Conservation (phyloP, 2,113 vertebrate species). For the Poeciliopsis occidentalis region DNA sequence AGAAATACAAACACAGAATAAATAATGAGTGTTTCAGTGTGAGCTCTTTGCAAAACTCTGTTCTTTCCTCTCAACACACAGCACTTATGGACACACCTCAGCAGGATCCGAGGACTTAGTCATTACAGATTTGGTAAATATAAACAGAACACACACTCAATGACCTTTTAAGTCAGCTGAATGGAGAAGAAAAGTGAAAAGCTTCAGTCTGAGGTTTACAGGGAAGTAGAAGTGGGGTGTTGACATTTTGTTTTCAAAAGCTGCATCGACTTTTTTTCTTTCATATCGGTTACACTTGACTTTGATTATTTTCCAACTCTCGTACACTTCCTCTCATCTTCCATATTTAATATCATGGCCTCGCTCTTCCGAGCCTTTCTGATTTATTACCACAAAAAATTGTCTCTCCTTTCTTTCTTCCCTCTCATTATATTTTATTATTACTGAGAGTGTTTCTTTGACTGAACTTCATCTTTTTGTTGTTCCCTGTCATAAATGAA, state of each 20-base stretch:
- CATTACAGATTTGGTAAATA: conserved; percentile 7
- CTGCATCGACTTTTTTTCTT: conserved; percentile 3
- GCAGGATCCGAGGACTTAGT: not conserved
- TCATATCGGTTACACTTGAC: conserved; percentile 7
- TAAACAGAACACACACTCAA: conserved; percentile 1
- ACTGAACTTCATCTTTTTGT: conserved; percentile 26
- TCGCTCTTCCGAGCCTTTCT: conserved; percentile 16
- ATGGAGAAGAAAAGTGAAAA: conserved; percentile 8
- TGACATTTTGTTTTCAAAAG: conserved; percentile 45
- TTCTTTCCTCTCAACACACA: not conserved
- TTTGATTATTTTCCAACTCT: not conserved
- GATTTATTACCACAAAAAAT: conserved; percentile 37
- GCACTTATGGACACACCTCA: conserved; percentile 9
- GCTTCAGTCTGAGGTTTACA: conserved; percentile 21
- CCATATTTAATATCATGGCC: conserved; percentile 14
- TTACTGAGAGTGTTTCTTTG: conserved; percentile 13
- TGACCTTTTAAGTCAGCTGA: conserved; percentile 6
- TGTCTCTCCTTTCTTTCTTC: conserved; percentile 21
- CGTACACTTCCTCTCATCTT: conserved; percentile 6
- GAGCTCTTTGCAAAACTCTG: not conserved
- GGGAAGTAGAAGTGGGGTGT: conserved; percentile 4
- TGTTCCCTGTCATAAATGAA: conserved; percentile 33
- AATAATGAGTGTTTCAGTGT: conserved; percentile 29
- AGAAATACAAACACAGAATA: conserved; percentile 15
- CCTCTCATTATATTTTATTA: conserved; percentile 20